A percentile compares a stretch with the other conserved stretches of the same genome.
phyloP scores from a whole-genome alignment of 2,888 invertebrate species.

The Chesias legatella region DNA sequence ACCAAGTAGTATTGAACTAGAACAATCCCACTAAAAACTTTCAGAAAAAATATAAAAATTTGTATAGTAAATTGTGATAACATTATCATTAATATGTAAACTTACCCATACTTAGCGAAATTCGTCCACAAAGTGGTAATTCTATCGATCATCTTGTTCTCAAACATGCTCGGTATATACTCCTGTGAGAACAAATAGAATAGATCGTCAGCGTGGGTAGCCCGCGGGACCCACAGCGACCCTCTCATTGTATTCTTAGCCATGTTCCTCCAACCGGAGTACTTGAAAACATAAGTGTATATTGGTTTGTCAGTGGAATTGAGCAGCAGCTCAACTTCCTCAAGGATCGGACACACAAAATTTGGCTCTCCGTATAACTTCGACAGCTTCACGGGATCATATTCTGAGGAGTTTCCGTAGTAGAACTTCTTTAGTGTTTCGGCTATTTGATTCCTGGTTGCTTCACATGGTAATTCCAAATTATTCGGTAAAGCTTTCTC shows the following conservation, averaged over 20 bases:
- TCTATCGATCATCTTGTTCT: conserved; percentile 49
- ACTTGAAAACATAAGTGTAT: conserved; percentile 54
- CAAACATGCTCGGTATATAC: conserved; percentile 40
- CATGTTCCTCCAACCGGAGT: conserved; percentile 49
- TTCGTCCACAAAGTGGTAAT: conserved; percentile 63
- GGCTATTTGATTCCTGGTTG: conserved; percentile 37
- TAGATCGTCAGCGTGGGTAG: conserved; percentile 61
- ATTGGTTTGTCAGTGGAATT: conserved; percentile 44
- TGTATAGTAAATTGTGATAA: no score
- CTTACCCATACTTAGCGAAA: conserved; percentile 63
- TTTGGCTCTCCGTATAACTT: conserved; percentile 49
- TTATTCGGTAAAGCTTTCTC: conserved; percentile 57
- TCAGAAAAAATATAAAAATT: no score
- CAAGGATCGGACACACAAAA: conserved; percentile 43
- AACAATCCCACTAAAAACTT: no score
- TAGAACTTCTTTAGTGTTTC: conserved; percentile 54
- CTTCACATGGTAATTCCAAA: conserved; percentile 41
- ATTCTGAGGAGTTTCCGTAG: conserved; percentile 44
- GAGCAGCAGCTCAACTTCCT: conserved; percentile 50
- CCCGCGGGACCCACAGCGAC: conserved; percentile 39
- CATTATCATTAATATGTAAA: conserved; percentile 1
- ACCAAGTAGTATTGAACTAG: no score
- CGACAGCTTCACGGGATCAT: conserved; percentile 46
- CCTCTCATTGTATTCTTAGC: conserved; percentile 36
- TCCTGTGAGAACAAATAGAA: conserved; percentile 60